A percentile compares a stretch with the other conserved stretches of the same genome.
phyloP scores from a whole-genome alignment of 1,140 invertebrate species.

The Lepidotrigona ventralis region DNA sequence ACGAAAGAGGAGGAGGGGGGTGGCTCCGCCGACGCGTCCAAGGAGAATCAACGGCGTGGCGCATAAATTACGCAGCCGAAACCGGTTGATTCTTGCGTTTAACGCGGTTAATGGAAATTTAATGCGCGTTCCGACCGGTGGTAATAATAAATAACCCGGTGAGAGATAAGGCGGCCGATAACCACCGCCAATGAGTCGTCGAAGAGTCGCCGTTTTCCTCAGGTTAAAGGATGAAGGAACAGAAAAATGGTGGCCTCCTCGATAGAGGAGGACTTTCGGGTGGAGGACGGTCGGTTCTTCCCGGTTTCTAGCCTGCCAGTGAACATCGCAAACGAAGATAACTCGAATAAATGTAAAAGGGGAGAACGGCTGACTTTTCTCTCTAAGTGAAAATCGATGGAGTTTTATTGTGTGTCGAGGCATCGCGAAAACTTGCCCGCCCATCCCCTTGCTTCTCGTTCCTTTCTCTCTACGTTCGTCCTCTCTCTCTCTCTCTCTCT shows the following conservation, averaged over 20 bases:
- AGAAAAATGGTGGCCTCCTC: slow-evolving; percentile 5
- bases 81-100: slow-evolving; percentile 35
- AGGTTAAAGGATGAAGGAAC: slow-evolving; percentile 57
- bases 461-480: too few species aligned
- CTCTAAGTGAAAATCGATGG: slow-evolving; percentile 73
- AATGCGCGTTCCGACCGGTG: slow-evolving; percentile 42
- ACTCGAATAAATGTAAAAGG: slow-evolving; percentile 69
- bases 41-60: slow-evolving; percentile 23
- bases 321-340: slow-evolving; percentile 63
- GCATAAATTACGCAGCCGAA: slow-evolving; percentile 56
- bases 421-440: slow-evolving; percentile 20
- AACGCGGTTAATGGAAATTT: slow-evolving; percentile 62
- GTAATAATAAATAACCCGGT: slow-evolving; percentile 62
- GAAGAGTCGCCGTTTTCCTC: background rate
- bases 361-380: slow-evolving; percentile 59
- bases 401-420: slow-evolving; percentile 64
- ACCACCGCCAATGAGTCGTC: slow-evolving; percentile 9
- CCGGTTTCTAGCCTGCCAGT: background rate
- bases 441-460: background rate
- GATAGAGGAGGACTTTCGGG: slow-evolving; percentile 24
- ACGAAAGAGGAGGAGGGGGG: background rate
- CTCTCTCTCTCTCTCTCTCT: background rate
- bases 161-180: slow-evolving; percentile 53
- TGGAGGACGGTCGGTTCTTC: slow-evolving; percentile 6
- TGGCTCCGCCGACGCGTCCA: background rate